Base-by-base conservation (phyloP, 2,113 vertebrate species). In the Corythoichthys intestinalis region DNA sequence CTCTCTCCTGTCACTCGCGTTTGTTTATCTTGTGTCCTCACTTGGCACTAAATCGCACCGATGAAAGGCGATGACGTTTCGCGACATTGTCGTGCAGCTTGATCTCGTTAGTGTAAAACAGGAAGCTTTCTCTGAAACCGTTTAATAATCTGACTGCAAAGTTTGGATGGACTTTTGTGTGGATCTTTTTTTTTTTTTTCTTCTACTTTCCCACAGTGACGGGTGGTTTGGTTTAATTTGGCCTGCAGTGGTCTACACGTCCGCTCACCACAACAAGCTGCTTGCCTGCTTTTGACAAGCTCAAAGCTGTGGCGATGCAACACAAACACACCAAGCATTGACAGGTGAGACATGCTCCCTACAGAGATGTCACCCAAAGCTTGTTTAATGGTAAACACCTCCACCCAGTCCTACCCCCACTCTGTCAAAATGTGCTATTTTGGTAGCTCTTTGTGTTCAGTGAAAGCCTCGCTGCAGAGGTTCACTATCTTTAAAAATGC, bases 371-470 rank as follows among this genome's bases (percentile, higher is more conserved):
- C 80, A 84, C 78, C 80, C 72, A 58, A 79, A 28, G 54, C 73
- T 76, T 66, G 66, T 74, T 77, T 73, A 85, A 82, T 66, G 65
- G 78, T 86, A 86, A 89, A 87, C 88, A 86, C 76, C 72, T 83
- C 75, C 71, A 76, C 69, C 75, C 63, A 38, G 50, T 69, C 71
- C 53, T 68, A 67, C 83, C 75, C 66, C 76, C 57, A 4, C 50
- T 1, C 74, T 72, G 73, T 71, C 67, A 74, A 57, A 62, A 47
- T 67, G 73, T 81, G 72, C 75, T 20, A 12, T 63, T 63, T 63
- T 34, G 61, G 75, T 66, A 53, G 64, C 54, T 80, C 59, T 66
- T 44, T 62, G 69, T 75, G 44, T 76, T 4, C 34, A 62, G 61
- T 35, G 50, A 73, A 72, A 73, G 60, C 28, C 38, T 38, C 64